Conservation (phyloP, 2,888 invertebrate species). For the Adelphocoris suturalis region DNA sequence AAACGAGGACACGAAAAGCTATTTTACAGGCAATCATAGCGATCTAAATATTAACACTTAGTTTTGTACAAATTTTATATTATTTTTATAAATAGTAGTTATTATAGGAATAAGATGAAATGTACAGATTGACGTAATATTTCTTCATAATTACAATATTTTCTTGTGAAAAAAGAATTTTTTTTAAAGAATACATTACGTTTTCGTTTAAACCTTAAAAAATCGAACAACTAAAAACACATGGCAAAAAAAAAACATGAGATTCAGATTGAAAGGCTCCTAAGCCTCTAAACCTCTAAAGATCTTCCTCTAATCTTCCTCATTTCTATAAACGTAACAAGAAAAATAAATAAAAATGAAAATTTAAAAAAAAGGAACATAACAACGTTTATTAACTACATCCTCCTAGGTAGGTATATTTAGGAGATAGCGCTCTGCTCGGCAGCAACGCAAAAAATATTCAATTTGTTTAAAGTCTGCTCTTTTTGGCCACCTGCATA, state of each 20-base stretch:
- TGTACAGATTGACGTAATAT: slow-evolving; percentile 63
- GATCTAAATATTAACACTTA: slow-evolving; percentile 67
- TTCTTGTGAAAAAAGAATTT: not conserved
- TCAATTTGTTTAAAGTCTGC: not conserved
- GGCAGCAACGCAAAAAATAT: not conserved
- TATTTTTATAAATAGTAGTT: slow-evolving; percentile 59
- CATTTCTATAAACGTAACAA: slow-evolving; percentile 63
- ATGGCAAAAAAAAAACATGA: slow-evolving; percentile 65
- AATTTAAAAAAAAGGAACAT: slow-evolving; percentile 61
- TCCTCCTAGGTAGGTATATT: slow-evolving; percentile 52
- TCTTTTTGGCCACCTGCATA: not conserved
- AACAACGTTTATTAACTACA: slow-evolving; percentile 64
- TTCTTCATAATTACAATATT: slow-evolving; percentile 65
- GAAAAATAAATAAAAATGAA: slow-evolving; percentile 63
- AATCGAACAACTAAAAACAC: slow-evolving; percentile 52
- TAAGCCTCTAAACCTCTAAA: not conserved
- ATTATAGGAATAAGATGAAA: slow-evolving; percentile 64
- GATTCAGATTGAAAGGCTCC: slow-evolving; percentile 16
- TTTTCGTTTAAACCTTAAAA: not conserved
- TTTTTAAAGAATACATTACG: slow-evolving; percentile 38
- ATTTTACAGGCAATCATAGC: slow-evolving; percentile 63
- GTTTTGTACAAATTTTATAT: slow-evolving; percentile 66
- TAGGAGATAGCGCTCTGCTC: slow-evolving; percentile 21
- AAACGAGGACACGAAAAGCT: slow-evolving; percentile 67
- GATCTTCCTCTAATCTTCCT: not conserved